Conservation (phyloP, 2,888 invertebrate species). For the Marronus borbonicus region DNA sequence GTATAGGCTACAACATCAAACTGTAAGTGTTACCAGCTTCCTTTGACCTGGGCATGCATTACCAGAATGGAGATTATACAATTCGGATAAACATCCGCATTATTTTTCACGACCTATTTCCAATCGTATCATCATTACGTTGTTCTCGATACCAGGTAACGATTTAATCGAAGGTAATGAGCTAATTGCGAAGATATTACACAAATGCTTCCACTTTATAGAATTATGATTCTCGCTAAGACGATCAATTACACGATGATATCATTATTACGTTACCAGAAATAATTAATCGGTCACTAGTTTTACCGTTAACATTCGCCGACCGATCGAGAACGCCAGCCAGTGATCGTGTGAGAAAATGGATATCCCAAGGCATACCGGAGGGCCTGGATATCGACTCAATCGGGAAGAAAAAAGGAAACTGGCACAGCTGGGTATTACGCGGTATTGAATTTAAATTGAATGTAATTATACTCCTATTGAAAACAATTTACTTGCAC, state of each 20-base stretch:
- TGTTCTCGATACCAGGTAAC: constrained; percentile 2
- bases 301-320: constrained; percentile 18
- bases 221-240: constrained; percentile 22
- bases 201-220: constrained; percentile 33
- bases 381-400: not conserved
- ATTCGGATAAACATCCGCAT: not conserved
- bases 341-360: constrained; percentile 41
- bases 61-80: too few relatives aligned
- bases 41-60: not conserved
- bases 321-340: constrained; percentile 29
- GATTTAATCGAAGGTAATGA: not conserved
- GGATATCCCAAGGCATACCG: constrained; percentile 6
- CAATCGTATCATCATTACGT: not conserved
- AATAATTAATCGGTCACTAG: constrained; percentile 34
- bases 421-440: not conserved
- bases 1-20: too few relatives aligned
- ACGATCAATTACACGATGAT: constrained; percentile 31
- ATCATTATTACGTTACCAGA: constrained; percentile 36
- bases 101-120: constrained; percentile 29
- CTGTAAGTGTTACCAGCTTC: too few relatives aligned
- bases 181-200: constrained; percentile 28
- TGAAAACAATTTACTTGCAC: too few relatives aligned
- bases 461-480: not conserved
- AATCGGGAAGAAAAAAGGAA: not conserved
- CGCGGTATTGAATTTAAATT: constrained; percentile 1